Evolutionary conservation across 2,113 vertebrate genomes (phyloP).

Genomic region (Pangasianodon hypophthalmus): DNA sequence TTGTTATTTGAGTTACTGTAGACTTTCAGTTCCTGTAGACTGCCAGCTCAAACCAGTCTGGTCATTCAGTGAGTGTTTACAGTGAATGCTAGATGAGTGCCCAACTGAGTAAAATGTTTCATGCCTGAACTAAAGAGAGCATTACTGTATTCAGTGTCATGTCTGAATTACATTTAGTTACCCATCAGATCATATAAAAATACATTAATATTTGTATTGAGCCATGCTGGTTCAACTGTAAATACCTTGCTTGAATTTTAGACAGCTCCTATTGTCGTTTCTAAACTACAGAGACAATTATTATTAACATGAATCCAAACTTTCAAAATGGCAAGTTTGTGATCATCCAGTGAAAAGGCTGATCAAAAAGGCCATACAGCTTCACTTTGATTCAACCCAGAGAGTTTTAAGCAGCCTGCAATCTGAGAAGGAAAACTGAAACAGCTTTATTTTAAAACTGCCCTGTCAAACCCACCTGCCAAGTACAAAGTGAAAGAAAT

Average conservation of each 20-base stretch:
- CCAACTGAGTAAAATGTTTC: not conserved
- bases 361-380: not conserved
- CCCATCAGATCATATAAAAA: not conserved
- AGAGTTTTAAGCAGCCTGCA: not conserved
- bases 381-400: not conserved
- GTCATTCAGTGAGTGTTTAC: not conserved
- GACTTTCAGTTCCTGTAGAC: not conserved
- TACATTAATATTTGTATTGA: not conserved
- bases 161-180: not conserved
- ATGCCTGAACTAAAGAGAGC: not conserved
- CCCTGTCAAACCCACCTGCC: conserved; percentile 78
- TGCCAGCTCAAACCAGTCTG: not conserved
- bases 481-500: conserved; percentile 97
- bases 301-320: not conserved
- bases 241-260: not conserved
- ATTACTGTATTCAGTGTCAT: not conserved
- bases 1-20: not conserved
- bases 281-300: not conserved
- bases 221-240: conserved; percentile 5
- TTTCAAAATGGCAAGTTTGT: not conserved
- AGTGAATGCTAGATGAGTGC: not conserved
- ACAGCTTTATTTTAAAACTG: no score
- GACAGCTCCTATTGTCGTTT: not conserved
- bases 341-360: not conserved
- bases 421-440: not conserved